These are phyloP conservation scores for Phyllotis vaccarum DNA, from an alignment of 2,797 vertebrate genomes.

Conservation along the genomic window DNA sequence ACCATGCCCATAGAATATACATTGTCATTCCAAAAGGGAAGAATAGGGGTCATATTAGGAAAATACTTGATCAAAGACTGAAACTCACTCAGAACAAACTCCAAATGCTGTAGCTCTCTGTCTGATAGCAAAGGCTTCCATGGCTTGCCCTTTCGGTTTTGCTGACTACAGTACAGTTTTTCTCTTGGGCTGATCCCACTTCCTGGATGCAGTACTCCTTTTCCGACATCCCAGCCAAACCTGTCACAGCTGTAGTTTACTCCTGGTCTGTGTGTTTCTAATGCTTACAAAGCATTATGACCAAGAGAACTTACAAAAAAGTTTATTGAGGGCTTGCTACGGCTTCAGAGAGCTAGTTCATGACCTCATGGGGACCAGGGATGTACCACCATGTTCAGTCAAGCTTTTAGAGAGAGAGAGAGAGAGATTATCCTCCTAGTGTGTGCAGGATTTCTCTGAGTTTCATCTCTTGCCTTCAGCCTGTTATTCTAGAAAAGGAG, in stretches of 20 bases:
- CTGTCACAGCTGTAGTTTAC: neutral
- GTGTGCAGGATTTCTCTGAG: slow-evolving; percentile 36
- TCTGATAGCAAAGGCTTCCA: neutral
- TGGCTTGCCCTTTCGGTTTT: neutral
- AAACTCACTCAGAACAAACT: neutral
- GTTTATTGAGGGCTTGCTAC: no score
- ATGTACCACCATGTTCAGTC: neutral
- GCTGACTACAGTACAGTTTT: neutral
- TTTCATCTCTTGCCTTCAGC: slow-evolving; percentile 27
- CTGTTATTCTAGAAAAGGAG: neutral
- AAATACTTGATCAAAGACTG: neutral
- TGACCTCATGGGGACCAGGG: no score
- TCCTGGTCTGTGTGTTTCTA: neutral
- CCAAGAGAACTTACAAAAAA: no score
- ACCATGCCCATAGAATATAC: neutral
- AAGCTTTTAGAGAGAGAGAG: no score
- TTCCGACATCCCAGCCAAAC: neutral
- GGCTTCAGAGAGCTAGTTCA: no score
- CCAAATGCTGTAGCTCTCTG: neutral
- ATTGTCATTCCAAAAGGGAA: neutral
- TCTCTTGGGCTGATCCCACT: neutral
- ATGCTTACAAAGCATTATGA: no score
- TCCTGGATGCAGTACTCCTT: neutral
- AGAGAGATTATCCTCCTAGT: no score
- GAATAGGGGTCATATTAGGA: neutral